Percentiles rank a stretch among this genome's conserved stretches.
phyloP scores from a whole-genome alignment of 2,888 invertebrate genomes.

The Brachyptera putata region DNA sequence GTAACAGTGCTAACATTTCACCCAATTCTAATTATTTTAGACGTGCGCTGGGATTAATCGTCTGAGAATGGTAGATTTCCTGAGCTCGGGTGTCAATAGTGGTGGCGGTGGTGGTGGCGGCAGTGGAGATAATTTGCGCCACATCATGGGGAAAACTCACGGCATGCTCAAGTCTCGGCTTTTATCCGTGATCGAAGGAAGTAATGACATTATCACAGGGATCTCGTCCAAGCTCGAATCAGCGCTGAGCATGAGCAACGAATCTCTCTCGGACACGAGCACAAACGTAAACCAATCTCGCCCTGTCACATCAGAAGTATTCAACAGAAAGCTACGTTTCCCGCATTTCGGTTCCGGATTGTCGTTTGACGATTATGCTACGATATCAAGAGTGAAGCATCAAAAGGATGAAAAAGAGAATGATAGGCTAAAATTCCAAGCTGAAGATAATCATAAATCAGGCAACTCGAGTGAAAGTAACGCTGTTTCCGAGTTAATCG shows the following conservation, averaged over 20 bases:
- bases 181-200: slow-evolving; percentile 48
- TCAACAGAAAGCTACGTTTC: slow-evolving; percentile 23
- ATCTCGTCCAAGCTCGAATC: slow-evolving; percentile 36
- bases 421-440: slow-evolving; percentile 42
- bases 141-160: slow-evolving; percentile 47
- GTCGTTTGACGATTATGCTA: slow-evolving; percentile 45
- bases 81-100: slow-evolving; percentile 28
- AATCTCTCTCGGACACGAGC: slow-evolving; percentile 31
- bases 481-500: slow-evolving; percentile 42
- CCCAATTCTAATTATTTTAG: no score
- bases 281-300: slow-evolving; percentile 9
- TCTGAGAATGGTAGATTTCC: slow-evolving; percentile 36
- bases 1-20: no score
- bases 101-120: slow-evolving; percentile 37
- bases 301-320: slow-evolving; percentile 27
- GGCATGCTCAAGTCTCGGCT: slow-evolving; percentile 49
- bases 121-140: slow-evolving; percentile 42
- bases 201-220: slow-evolving; percentile 48
- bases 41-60: no score
- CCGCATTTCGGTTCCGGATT: slow-evolving; percentile 40
- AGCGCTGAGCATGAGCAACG: slow-evolving; percentile 37
- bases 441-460: slow-evolving; percentile 21
- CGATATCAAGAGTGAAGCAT: slow-evolving; percentile 44
- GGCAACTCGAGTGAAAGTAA: slow-evolving; percentile 25
- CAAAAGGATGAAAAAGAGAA: slow-evolving; percentile 33